Evolutionary conservation across 1,140 invertebrate species (phyloP), one percentile per base, ranked within the genome.

Genomic region (Drosophila obscura): DNA sequence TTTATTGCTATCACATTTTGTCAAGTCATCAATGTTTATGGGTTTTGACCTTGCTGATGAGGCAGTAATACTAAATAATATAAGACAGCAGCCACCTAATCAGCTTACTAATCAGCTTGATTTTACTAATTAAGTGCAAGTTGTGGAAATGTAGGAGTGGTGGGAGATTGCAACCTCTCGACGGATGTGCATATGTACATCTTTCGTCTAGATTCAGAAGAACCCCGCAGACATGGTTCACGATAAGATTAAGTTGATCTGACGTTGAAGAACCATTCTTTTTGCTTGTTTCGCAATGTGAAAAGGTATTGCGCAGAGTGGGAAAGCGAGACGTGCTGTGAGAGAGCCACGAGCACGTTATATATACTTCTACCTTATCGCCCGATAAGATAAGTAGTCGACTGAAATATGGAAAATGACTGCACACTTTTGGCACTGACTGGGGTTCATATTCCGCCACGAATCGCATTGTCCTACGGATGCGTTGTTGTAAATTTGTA

Each of bases 11-110:
- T 45, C 13, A 24, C 71, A 44, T 85, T 81, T 64, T 85, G 82
- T 73, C 73, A 69, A 85, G 82, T 85, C 81, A 85, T 87, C 81
- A 85, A 87, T 85, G 81, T 85, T 85, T 85, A 85, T 82, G 82
- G 65, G 82, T 74, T 85, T 69, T 85, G 81, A 85, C 81, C 81
- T 85, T 85, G 81, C 56, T 62, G 67, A 45, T 50, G 56, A 77
- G 56, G 53, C 73, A 57, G 60, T 44, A 52, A 15, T 39, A 13
- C 35, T 39, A 57, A 60, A 61, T 35, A 43, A 24, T 31, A 44
- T 64, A 63, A 58, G 46, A 11, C 35, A 59, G 69, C 58, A 44
- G 49, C 26, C 35, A 46, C 35, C 35, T 39, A 81, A 81, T 81
- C 78, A 68, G 80, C 80, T 76, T 62, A 65, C 48, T 46, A 62